Percentiles rank a stretch among this genome's conserved stretches.
These are phyloP conservation scores for Bembecia ichneumoniformis DNA, from an alignment of 2,888 invertebrate genomes.

Conservation along the genomic window DNA sequence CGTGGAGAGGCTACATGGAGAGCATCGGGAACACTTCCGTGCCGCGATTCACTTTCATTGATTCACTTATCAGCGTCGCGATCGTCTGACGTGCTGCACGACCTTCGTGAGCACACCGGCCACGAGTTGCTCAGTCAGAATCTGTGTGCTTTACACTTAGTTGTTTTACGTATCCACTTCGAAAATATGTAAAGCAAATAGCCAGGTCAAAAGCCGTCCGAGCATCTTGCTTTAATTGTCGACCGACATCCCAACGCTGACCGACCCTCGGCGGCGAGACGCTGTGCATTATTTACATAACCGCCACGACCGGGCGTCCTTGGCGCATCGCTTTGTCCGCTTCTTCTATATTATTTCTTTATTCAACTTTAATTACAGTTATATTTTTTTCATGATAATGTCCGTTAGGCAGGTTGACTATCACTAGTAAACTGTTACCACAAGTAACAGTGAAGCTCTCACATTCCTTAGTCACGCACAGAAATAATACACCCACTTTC, in stretches of 20 bases:
- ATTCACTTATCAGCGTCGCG: slow-evolving; percentile 17
- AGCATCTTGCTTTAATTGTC: neutral
- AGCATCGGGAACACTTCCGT: slow-evolving; percentile 11
- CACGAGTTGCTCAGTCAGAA: neutral
- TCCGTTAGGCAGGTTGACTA: too few relatives aligned
- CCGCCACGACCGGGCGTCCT: slow-evolving; percentile 51
- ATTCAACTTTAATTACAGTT: neutral
- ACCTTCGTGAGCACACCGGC: slow-evolving; percentile 19
- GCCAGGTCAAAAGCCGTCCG: neutral
- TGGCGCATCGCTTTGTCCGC: slow-evolving; percentile 28
- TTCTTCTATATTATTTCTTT: slow-evolving; percentile 17
- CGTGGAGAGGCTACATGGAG: slow-evolving; percentile 1
- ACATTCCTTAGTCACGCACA: too few relatives aligned
- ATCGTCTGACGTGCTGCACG: slow-evolving; percentile 27
- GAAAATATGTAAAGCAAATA: too few relatives aligned
- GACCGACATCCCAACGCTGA: neutral
- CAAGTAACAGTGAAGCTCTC: too few relatives aligned
- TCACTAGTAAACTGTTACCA: too few relatives aligned
- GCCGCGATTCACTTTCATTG: slow-evolving; percentile 17
- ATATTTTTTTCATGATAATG: too few relatives aligned
- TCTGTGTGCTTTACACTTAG: slow-evolving; percentile 6
- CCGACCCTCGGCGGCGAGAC: slow-evolving; percentile 15
- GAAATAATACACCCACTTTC: too few relatives aligned
- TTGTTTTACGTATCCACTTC: slow-evolving; percentile 3
- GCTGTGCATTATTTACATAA: slow-evolving; percentile 53